A percentile compares a stretch with the other conserved stretches of the same genome.
Conservation (phyloP, 2,797 vertebrate genomes). For the Chrysocyon brachyurus region DNA sequence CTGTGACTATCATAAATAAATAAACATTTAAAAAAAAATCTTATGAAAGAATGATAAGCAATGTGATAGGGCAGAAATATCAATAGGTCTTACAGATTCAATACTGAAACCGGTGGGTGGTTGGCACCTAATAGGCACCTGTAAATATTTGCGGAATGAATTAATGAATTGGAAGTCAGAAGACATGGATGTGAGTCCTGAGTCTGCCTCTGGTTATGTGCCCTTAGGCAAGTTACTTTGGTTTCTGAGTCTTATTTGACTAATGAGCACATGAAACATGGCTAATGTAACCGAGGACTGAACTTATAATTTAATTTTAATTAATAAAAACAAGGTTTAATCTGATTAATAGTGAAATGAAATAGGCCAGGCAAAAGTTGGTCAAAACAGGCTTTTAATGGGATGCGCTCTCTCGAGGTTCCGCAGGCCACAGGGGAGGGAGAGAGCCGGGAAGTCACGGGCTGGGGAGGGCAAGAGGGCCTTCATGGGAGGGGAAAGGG, state of each 20-base stretch:
- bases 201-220: background rate
- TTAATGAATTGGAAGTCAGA: background rate
- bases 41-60: background rate
- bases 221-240: background rate
- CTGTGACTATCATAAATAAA: too few relatives aligned
- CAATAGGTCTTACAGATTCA: background rate
- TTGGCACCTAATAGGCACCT: background rate
- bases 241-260: background rate
- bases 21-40: too few relatives aligned
- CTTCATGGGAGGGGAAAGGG: too few relatives aligned
- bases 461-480: too few relatives aligned
- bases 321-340: too few relatives aligned
- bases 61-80: background rate
- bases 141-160: background rate
- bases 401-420: too few relatives aligned
- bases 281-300: background rate
- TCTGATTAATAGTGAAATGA: too few relatives aligned
- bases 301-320: background rate
- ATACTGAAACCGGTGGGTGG: background rate
- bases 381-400: too few relatives aligned
- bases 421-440: too few relatives aligned
- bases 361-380: too few relatives aligned
- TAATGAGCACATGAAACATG: background rate
- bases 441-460: too few relatives aligned
- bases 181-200: background rate